Evolutionary conservation across 2,113 vertebrate species (phyloP), one percentile per base, ranked within the genome.

Genomic region (Trichomycterus rosablanca): DNA sequence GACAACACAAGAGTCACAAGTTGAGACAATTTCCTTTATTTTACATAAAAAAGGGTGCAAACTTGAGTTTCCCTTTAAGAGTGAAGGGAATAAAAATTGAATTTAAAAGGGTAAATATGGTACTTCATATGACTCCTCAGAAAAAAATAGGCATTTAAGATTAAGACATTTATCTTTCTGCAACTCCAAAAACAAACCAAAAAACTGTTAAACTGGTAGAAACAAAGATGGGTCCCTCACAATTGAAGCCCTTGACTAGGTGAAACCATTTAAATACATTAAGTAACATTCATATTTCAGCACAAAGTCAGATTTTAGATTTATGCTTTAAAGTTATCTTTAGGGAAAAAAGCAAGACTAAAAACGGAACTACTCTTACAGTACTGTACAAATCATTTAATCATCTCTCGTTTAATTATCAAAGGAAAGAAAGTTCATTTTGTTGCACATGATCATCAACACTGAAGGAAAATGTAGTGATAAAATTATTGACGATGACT

Each of bases 21-120:
- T 84, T 86, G 82, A 83, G 83, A 88, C 64, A 68, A 86, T 88
- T 88, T 87, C 45, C 89, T 92, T 93, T 92, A 91, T 91, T 91
- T 86, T 87, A 91, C 89, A 91, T 90, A 92, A 89, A 92, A 93
- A 93, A 89, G 86, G 90, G 87, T 91, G 91, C 87, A 91, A 89
- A 91, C 83, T 80, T 79, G 85, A 87, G 70, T 81, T 85, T 89
- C 85, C 87, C 83, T 86, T 88, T 83, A 79, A 75, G 75, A 75
- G 80, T 82, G 76, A 80, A 83, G 83, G 86, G 84, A 86, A 84
- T 88, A 85, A 81, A 89, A 72, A 87, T 84, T 83, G 80, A 84
- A 89, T 87, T 74, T 78, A 76, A 84, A 88, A 87, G 84, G 76
- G 82, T 76, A 87, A 83, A 84, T 84, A 67, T 84, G 75, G 84